Percentiles rank a stretch among this genome's conserved stretches.
phyloP scores from a whole-genome alignment of 1,140 invertebrate species.

The Drosophila rhopaloa region DNA sequence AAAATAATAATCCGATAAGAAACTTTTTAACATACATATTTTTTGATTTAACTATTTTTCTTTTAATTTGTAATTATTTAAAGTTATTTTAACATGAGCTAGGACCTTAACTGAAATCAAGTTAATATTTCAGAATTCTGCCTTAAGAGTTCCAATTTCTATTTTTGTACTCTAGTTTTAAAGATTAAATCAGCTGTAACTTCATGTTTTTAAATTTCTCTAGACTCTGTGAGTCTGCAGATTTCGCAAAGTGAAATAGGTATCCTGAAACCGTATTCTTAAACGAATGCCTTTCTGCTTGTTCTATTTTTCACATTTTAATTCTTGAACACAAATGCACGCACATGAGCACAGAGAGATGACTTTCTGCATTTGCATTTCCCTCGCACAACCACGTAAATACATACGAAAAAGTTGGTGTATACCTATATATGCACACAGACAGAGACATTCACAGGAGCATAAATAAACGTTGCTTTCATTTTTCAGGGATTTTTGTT shows the following conservation, averaged over 20 bases:
- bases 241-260: background rate
- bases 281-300: background rate
- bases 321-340: slow-evolving; percentile 72
- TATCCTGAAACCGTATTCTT: slow-evolving; percentile 10
- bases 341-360: slow-evolving; percentile 55
- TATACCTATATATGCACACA: slow-evolving; percentile 1
- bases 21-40: no score
- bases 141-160: no score
- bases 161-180: no score
- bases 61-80: no score
- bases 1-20: no score
- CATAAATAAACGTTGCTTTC: slow-evolving; percentile 78
- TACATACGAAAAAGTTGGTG: background rate
- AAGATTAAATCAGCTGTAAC: no score
- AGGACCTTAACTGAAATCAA: no score
- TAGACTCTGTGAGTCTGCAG: background rate
- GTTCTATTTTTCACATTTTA: slow-evolving; percentile 69
- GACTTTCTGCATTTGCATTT: slow-evolving; percentile 79
- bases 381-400: slow-evolving; percentile 30
- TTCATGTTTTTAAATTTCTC: background rate
- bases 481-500: slow-evolving; percentile 71
- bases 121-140: no score
- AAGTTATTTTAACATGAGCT: no score
- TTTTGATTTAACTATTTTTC: no score
- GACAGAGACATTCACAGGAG: slow-evolving; percentile 32